Evolutionary conservation across 1,140 invertebrate species (phyloP), one percentile per base, ranked within the genome.

Genomic region (Helicoverpa armigera): DNA sequence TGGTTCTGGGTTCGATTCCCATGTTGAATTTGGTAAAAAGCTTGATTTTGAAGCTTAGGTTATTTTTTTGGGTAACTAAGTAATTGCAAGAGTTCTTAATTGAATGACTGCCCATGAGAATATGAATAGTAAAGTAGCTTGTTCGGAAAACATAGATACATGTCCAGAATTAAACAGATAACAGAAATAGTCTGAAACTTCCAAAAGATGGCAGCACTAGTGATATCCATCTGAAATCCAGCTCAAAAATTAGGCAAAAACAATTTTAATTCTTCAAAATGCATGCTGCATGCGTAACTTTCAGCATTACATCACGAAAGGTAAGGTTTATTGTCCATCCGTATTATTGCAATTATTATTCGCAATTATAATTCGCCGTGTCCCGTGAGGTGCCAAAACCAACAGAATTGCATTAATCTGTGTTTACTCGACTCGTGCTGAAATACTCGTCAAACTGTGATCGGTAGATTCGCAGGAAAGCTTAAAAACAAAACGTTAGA

Each of bases 371-470:
- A 53, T 77, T 61, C 50, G 23, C 29, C 53, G 48, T 63, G 74
- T 67, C 7, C 14, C 31, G 50, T 14, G 29, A 53, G 50, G 75
- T 54, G 61, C 75, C 61, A 67, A 77, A 67, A 65, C 11, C 10
- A 77, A 65, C 50, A 54, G 11, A 29, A 53, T 54, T 67, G 75
- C 75, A 77, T 67, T 67, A 77, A 72, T 31, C 61, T 14, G 11
- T 67, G 5, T 77, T 77, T 77, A 67, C 75, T 43, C 12, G 18
- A 54, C n/a, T 14, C 14, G 61, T 65, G 29, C 18, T 16, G 43
- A 77, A 53, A 35, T 65, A 56, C n/a, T 67, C 12, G 29, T 11
- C 51, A 65, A 67, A 77, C 75, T 77, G 75, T 54, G 56, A 76
- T 29, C 16, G 18, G 48, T 35, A 31, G 16, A 51, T 63, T 51